Percentiles rank a stretch among this genome's conserved stretches.
Evolutionary conservation across 2,113 vertebrate species (phyloP).

Genomic region (Sinocyclocheilus anshuiensis): DNA sequence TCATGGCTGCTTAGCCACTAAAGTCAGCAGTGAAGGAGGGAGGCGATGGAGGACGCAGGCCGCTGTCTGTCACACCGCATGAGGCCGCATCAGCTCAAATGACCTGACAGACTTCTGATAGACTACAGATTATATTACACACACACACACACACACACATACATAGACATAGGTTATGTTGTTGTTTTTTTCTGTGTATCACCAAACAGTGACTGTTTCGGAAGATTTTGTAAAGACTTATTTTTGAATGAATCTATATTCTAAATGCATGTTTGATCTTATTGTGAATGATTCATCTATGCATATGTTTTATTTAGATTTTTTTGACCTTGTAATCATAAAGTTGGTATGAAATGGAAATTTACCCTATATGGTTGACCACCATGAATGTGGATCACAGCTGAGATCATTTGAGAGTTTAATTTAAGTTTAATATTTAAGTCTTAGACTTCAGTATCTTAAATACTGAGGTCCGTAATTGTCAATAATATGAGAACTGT

Average conservation of each 20-base stretch:
- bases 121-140: slow-evolving; percentile 5
- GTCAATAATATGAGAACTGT: background rate
- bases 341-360: background rate
- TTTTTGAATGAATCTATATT: too few relatives aligned
- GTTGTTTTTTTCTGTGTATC: background rate
- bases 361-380: background rate
- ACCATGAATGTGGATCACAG: background rate
- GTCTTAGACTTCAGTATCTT: background rate
- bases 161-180: background rate
- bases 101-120: background rate
- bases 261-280: background rate
- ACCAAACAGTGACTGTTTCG: background rate
- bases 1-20: slow-evolving; percentile 73
- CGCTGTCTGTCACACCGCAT: slow-evolving; percentile 39
- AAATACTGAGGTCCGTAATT: background rate
- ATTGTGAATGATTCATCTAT: background rate
- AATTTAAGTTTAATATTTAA: background rate
- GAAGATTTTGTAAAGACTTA: background rate
- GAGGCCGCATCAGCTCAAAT: background rate
- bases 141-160: slow-evolving; percentile 18
- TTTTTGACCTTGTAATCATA: background rate
- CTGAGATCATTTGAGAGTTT: background rate
- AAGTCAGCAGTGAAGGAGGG: slow-evolving; percentile 59
- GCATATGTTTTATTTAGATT: background rate
- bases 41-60: background rate